Evolutionary conservation across 2,888 invertebrate genomes (phyloP), one percentile per base, ranked within the genome.

Genomic region (Drosophila anceps): DNA sequence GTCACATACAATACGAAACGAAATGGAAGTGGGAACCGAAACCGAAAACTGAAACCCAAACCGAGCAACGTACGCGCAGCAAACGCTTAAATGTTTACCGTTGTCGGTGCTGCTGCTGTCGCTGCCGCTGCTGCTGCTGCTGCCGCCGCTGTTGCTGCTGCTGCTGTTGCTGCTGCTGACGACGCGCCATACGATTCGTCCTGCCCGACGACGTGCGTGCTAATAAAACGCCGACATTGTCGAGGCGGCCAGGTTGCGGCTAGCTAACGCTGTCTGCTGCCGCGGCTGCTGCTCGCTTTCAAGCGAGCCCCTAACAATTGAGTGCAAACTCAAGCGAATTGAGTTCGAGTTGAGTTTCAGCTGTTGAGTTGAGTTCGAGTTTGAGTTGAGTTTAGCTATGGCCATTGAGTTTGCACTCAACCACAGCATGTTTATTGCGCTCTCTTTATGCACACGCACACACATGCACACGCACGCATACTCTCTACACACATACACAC

Each of bases 121-220:
- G 20, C 6, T 2, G 20, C 8, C 13, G 15, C 8, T 15, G 27
- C 4, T 15, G 15, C 4, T 44, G 58, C 58, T 51, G 57, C 44
- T 48, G 55, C 54, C 43, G 64, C 31, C 43, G 64, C 37, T 57
- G 43, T 43, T 58, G 53, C 51, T 44, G 43, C 18, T 62, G 65
- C 33, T 58, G 54, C 13, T 59, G 43, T 44, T 72, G 48, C 43
- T 66, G 55, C 50, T 72, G 27, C 43, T 71, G 76, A 46, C 66
- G 76, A 80, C 78, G 78, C 81, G 81, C 76, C 85, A 58, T 79
- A 85, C 88, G 84, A 82, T 81, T 84, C 89, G 85, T 85, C 85
- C 85, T 85, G 89, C 68, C 88, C 87, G 89, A 86, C 85, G 84
- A 86, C 81, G 79, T 86, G 87, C 87, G 87, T 88, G 85, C 89